Evolutionary conservation across 2,797 vertebrate genomes (phyloP), one percentile per base, ranked within the genome.

Genomic region (Gephyroberyx darwinii): DNA sequence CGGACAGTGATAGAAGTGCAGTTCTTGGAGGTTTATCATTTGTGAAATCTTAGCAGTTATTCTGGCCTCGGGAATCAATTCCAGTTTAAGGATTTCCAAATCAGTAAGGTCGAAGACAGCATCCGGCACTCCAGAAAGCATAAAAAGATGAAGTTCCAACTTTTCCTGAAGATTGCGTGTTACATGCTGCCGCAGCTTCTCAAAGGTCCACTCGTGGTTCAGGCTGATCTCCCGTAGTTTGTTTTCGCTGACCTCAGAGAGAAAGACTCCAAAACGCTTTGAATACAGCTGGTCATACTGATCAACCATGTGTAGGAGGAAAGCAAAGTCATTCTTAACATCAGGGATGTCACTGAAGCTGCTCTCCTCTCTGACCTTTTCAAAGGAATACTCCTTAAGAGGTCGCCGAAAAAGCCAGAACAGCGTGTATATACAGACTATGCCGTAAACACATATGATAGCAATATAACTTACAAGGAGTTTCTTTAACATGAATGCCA

Each of bases 281-380:
- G 98, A 99, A 64, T 99, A 99, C 50, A 99, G 91, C 84, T 98
- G 96, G 85, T 99, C 98, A 0, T 99, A 99, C 81, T 99, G 98
- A 88, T 99, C 98, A 0, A 99, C 97, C 98, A 99, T 99, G 88
- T 99, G 98, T 63, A 99, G 93, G 39, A 99, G 96, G 82, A 99
- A 99, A 0, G 98, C 98, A 93, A 99, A 99, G 84, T 99, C 98
- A 0, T 99, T 99, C 89, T 99, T 99, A 31, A 99, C 98, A 65
- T 99, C 98, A 0, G 98, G 98, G 86, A 99, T 99, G 85, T 99
- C 98, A 31, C 98, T 99, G 85, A 99, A 99, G 88, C 96, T 99
- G 83, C 98, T 99, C 90, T 99, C 98, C 77, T 99, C 98, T 80
- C 98, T 86, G 65, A 99, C 97, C 78, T 99, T 99, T 77, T 99